Evolutionary conservation across 2,888 invertebrate genomes (phyloP).

Genomic region (Crossocerus cetratus): DNA sequence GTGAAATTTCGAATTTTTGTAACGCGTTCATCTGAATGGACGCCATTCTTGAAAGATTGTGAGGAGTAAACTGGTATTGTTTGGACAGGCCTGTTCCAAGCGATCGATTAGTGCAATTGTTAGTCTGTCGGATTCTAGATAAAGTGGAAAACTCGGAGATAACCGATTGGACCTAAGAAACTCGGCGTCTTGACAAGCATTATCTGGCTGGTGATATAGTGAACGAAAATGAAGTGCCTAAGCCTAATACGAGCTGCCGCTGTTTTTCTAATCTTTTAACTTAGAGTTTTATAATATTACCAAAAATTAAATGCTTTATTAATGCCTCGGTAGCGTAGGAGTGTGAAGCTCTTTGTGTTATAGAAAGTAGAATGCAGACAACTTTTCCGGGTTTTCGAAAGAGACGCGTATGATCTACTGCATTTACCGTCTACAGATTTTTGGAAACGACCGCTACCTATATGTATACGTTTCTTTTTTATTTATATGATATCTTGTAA

Average conservation of each 20-base stretch:
- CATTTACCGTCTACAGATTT: conserved; percentile 40
- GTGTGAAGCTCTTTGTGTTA: background rate
- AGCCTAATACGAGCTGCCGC: conserved; percentile 48
- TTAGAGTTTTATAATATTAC: conserved; percentile 51
- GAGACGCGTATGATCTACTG: conserved; percentile 30
- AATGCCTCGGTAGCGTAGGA: conserved; percentile 40
- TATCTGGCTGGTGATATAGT: conserved; percentile 3
- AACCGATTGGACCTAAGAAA: conserved; percentile 25
- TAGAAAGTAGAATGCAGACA: background rate
- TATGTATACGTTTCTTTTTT: conserved; percentile 48
- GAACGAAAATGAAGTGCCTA: conserved; percentile 45
- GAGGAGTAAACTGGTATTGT: background rate
- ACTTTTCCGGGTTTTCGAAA: conserved; percentile 28
- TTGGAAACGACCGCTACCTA: conserved; percentile 40
- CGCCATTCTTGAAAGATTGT: background rate
- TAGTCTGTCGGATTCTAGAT: conserved; percentile 30
- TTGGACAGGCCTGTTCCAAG: conserved; percentile 36
- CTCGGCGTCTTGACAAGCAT: conserved; percentile 2
- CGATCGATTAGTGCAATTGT: conserved; percentile 55
- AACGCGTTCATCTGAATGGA: too few relatives aligned
- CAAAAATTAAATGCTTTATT: conserved; percentile 65
- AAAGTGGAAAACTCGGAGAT: conserved; percentile 28
- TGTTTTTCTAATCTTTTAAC: conserved; percentile 34
- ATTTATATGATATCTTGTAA: conserved; percentile 28
- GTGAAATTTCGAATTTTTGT: background rate